These are phyloP conservation scores for Syrphus vitripennis DNA, from an alignment of 2,888 invertebrate species.

Conservation along the genomic window DNA sequence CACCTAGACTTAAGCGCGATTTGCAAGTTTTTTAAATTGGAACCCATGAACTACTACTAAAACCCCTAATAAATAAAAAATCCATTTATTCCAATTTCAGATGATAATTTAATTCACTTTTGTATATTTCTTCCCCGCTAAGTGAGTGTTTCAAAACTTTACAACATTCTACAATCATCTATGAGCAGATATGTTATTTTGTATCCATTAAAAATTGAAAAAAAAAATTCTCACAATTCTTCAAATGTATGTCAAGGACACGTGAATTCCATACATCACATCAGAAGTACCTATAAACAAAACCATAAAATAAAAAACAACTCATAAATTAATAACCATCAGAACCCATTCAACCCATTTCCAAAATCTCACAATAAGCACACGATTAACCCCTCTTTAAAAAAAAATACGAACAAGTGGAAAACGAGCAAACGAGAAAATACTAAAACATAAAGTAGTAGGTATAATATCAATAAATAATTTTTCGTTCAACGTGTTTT, in stretches of 20 bases:
- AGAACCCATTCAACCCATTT: conserved; percentile 17
- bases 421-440: conserved; percentile 43
- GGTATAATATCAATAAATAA: conserved; percentile 70
- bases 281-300: conserved; percentile 39
- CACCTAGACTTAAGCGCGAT: no score
- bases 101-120: no score
- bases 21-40: no score
- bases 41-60: no score
- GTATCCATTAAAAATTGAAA: background rate
- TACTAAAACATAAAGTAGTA: conserved; percentile 45
- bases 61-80: no score
- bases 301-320: conserved; percentile 64
- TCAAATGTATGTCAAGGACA: conserved; percentile 65
- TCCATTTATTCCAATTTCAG: no score
- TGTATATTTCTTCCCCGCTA: no score
- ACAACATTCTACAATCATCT: background rate
- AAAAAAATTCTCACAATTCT: conserved; percentile 3
- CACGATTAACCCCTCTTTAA: conserved; percentile 56
- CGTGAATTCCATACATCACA: conserved; percentile 21
- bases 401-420: conserved; percentile 13
- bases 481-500: conserved; percentile 74
- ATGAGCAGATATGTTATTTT: no score
- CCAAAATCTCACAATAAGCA: conserved; percentile 51
- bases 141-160: no score
- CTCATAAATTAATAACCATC: conserved; percentile 60